Percentiles rank a stretch among this genome's conserved stretches.
phyloP scores from a whole-genome alignment of 2,113 vertebrate species.

The Ochotona princeps region DNA sequence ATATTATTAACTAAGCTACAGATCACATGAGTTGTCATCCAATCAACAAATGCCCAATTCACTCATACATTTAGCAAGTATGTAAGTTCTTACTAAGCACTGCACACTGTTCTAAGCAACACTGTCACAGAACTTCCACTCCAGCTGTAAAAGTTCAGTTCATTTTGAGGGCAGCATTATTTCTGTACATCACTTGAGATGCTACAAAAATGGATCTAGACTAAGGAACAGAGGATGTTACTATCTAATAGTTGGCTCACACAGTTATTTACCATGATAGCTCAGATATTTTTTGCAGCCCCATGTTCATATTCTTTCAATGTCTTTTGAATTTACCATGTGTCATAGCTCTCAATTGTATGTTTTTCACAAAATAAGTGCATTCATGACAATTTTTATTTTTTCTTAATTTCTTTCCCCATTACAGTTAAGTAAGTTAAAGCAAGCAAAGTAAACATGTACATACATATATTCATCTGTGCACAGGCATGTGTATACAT shows the following conservation, averaged over 20 bases:
- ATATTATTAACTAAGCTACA: background rate
- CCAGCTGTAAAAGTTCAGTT: too few species aligned
- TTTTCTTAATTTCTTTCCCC: background rate
- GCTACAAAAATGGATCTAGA: background rate
- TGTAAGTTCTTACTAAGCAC: background rate
- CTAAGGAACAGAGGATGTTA: background rate
- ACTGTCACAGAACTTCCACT: too few species aligned
- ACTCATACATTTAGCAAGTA: background rate
- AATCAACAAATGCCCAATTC: background rate
- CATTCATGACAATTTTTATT: slow-evolving; percentile 19
- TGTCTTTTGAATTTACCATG: background rate
- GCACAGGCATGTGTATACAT: background rate
- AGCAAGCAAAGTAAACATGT: too few species aligned
- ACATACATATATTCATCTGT: background rate
- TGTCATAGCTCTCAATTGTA: background rate
- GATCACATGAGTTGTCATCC: background rate
- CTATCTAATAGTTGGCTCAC: background rate
- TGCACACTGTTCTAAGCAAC: background rate
- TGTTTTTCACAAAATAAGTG: background rate
- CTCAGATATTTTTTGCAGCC: background rate
- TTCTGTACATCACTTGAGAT: background rate
- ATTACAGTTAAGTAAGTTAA: background rate
- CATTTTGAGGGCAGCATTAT: background rate
- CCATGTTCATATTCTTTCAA: background rate
- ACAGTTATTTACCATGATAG: background rate